A percentile compares a stretch with the other conserved stretches of the same genome.
These are phyloP conservation scores for Taphrorychus bicolor DNA, from an alignment of 2,888 invertebrate genomes.

Conservation along the genomic window DNA sequence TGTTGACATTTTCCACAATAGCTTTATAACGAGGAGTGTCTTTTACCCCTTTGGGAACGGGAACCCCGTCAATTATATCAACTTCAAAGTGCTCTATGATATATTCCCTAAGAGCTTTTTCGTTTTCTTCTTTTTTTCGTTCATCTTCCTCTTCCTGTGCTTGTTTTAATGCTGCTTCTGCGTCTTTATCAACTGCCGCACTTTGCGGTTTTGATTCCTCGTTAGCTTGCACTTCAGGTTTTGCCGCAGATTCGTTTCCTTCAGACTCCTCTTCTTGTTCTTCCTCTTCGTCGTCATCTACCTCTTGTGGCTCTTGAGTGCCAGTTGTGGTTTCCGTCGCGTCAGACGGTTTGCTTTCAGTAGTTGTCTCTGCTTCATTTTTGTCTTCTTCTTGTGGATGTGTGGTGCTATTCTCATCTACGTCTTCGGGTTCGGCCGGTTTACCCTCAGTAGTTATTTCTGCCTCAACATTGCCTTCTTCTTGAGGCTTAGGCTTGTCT, in stretches of 20 bases:
- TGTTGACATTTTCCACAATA: constrained; percentile 33
- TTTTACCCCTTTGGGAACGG: constrained; percentile 31
- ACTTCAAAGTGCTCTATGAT: constrained; percentile 41
- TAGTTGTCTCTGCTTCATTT: not conserved
- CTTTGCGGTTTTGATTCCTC: constrained; percentile 27
- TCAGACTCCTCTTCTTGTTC: constrained; percentile 25
- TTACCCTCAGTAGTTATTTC: not conserved
- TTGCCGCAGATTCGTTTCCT: constrained; percentile 18
- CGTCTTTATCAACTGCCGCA: constrained; percentile 10
- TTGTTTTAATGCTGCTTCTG: not conserved
- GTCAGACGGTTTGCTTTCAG: too few relatives aligned
- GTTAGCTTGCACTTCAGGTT: constrained; percentile 21
- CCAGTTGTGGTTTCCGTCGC: not conserved
- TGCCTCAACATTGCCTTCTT: not conserved
- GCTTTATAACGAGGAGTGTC: constrained; percentile 30
- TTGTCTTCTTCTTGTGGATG: too few relatives aligned
- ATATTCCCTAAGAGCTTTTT: constrained; percentile 33
- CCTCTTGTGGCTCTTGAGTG: not conserved
- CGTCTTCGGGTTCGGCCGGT: not conserved
- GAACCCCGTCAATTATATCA: constrained; percentile 38
- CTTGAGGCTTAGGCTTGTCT: not conserved
- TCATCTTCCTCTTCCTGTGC: constrained; percentile 23
- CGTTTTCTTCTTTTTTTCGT: constrained; percentile 30
- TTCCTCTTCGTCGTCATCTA: constrained; percentile 24
- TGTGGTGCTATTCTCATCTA: not conserved